Conservation (phyloP, 2,113 vertebrate species). For the Axis porcinus region DNA sequence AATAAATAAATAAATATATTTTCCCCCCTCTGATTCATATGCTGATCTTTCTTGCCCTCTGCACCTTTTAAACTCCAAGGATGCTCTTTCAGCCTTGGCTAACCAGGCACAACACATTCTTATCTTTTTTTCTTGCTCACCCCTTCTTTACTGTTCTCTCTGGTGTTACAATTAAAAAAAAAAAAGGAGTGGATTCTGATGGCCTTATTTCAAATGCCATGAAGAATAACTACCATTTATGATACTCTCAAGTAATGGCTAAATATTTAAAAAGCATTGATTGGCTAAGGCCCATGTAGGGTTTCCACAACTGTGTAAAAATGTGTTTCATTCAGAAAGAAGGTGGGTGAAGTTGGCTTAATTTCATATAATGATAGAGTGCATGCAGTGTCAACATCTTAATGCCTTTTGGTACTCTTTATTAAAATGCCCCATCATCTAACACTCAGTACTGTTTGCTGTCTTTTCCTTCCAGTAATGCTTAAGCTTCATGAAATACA, state of each 20-base stretch:
- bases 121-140: neutral
- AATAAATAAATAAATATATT: too few species aligned
- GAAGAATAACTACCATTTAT: neutral
- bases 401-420: neutral
- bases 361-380: neutral
- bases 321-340: neutral
- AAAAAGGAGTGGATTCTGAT: neutral
- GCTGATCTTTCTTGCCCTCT: neutral
- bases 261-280: neutral
- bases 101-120: neutral
- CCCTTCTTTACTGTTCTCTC: neutral
- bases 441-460: neutral
- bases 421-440: neutral
- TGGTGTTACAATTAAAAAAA: neutral
- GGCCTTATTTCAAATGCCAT: neutral
- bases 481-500: neutral
- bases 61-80: neutral
- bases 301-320: neutral
- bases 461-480: neutral
- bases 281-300: neutral
- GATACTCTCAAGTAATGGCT: neutral
- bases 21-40: neutral
- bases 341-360: neutral
- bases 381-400: neutral
- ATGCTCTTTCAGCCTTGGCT: neutral